A percentile compares a stretch with the other conserved stretches of the same genome.
Conservation (phyloP, 1,140 invertebrate species). For the Doryteuthis pealeii region DNA sequence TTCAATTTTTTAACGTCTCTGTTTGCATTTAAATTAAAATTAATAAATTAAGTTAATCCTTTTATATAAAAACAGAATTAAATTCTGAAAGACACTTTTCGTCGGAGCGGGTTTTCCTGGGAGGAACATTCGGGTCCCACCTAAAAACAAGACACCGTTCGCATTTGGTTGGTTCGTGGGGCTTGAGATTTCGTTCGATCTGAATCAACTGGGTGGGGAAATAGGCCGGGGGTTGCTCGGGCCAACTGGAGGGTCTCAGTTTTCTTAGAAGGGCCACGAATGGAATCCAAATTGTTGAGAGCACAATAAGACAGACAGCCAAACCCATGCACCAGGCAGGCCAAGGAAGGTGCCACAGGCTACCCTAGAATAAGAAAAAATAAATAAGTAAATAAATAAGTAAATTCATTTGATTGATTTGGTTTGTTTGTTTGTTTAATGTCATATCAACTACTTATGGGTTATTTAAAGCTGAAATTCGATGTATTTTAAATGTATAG, state of each 20-base stretch:
- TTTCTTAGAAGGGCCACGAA: conserved; percentile 63
- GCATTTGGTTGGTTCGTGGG: neutral
- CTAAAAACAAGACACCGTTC: neutral
- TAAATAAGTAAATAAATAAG: too few species aligned
- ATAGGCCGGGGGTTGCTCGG: conserved; percentile 33
- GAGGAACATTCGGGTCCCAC: neutral
- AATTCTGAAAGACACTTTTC: neutral
- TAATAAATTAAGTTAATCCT: too few species aligned
- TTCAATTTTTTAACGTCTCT: too few species aligned
- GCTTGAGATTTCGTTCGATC: neutral
- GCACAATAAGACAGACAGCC: conserved; percentile 74
- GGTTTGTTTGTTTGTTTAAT: too few species aligned
- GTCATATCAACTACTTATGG: too few species aligned
- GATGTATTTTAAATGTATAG: too few species aligned
- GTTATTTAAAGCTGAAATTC: too few species aligned
- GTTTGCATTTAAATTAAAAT: too few species aligned
- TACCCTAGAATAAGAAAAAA: conserved; percentile 65
- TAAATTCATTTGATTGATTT: too few species aligned
- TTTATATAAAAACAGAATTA: neutral
- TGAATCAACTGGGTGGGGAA: conserved; percentile 23
- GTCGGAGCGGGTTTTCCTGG: neutral
- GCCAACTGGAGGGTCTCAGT: conserved; percentile 17
- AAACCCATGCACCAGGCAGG: conserved; percentile 84
- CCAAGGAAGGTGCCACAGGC: conserved; percentile 70
- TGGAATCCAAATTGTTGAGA: conserved; percentile 81